phyloP scores from a whole-genome alignment of 1,140 invertebrate genomes.

The Drosophila takahashii region DNA sequence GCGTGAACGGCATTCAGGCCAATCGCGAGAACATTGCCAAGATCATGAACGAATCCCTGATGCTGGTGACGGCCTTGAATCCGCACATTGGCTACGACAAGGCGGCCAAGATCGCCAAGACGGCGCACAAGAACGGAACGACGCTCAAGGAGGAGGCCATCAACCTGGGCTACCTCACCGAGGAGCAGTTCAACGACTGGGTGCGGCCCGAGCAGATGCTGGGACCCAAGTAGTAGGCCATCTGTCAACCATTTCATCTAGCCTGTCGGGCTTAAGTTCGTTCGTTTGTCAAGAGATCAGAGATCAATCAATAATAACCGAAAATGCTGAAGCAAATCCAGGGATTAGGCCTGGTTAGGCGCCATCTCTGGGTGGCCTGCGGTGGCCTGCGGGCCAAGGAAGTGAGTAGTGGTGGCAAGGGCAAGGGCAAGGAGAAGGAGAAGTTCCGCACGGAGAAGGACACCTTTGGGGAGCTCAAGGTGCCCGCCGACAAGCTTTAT shows the following conservation, averaged over 20 bases:
- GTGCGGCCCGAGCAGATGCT: conserved; percentile 98
- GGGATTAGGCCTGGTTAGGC: neutral
- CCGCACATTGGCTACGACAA: conserved; percentile 99
- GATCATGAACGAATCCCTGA: conserved; percentile 97
- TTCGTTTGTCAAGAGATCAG: conserved; percentile 1
- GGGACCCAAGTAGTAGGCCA: conserved; percentile 92
- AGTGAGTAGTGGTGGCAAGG: neutral
- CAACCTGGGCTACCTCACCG: conserved; percentile 93
- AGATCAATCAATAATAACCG: conserved; percentile 2
- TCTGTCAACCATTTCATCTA: neutral
- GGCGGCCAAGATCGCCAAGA: conserved; percentile 98
- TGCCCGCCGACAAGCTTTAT: conserved; percentile 96
- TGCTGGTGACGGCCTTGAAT: conserved; percentile 99
- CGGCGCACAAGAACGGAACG: conserved; percentile 97
- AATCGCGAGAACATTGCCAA: conserved; percentile 94
- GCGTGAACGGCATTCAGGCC: conserved; percentile 95
- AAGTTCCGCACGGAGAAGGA: conserved; percentile 91
- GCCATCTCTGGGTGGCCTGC: neutral
- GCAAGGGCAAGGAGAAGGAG: conserved; percentile 1
- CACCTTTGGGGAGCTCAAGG: conserved; percentile 97
- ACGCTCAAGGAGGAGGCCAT: conserved; percentile 97
- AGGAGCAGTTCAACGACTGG: conserved; percentile 97
- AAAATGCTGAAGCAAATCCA: conserved; percentile 26
- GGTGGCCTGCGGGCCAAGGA: neutral
- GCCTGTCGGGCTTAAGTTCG: neutral